These are phyloP conservation scores for Enhydra lutris DNA, from an alignment of 2,113 vertebrate species.

Conservation along the genomic window DNA sequence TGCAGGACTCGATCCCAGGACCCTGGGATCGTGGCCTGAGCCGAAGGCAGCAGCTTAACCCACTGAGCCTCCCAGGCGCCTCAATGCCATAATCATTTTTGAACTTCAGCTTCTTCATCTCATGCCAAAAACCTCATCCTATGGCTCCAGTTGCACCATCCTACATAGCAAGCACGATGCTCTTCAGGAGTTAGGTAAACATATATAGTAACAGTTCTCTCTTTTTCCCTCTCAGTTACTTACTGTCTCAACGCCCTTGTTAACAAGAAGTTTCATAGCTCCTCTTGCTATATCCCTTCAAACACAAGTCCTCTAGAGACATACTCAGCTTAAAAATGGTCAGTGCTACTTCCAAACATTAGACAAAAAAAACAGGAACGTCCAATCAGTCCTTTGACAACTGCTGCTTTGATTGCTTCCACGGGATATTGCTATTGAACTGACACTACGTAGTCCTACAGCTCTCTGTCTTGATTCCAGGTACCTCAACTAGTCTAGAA, in stretches of 20 bases:
- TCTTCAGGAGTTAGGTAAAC: neutral
- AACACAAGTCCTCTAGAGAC: neutral
- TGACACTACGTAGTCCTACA: neutral
- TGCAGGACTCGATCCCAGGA: no score
- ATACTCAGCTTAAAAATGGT: neutral
- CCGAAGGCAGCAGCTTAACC: no score
- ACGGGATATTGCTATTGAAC: no score
- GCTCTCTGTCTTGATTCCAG: neutral
- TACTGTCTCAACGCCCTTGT: neutral
- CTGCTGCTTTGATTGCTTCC: no score
- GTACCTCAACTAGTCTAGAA: neutral
- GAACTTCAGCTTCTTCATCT: neutral
- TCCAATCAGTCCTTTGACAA: accelerated
- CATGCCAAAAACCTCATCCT: neutral
- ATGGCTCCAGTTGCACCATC: neutral
- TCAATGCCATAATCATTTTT: neutral
- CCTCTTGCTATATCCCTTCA: neutral
- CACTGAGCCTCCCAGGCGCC: no score
- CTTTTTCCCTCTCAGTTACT: neutral
- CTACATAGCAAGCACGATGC: neutral
- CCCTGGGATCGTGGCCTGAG: no score
- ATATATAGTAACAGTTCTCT: accelerated
- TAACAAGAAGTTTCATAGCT: neutral
- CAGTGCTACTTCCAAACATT: neutral
- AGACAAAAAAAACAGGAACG: neutral